Conservation (phyloP, 2,888 invertebrate genomes). For the Tinea pellionella region DNA sequence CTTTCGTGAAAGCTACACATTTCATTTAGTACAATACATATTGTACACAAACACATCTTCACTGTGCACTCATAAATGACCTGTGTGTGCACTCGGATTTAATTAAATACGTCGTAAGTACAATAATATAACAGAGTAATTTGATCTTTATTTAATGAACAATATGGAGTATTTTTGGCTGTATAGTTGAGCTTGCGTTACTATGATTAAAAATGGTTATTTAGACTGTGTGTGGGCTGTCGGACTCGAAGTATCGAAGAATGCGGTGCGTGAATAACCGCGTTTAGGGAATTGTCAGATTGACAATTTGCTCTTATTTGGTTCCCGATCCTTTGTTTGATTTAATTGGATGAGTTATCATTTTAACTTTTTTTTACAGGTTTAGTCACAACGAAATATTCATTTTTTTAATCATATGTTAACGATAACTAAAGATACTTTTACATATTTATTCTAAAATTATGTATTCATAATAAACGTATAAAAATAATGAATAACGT, state of each 20-base stretch:
- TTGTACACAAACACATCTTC: constrained; percentile 56
- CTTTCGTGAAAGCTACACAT: constrained; percentile 66
- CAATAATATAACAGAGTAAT: constrained; percentile 17
- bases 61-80: constrained; percentile 49
- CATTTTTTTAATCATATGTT: background rate
- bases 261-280: constrained; percentile 65
- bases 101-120: constrained; percentile 25
- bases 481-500: background rate
- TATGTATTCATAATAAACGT: background rate
- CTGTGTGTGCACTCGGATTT: constrained; percentile 37
- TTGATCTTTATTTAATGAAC: constrained; percentile 20
- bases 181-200: constrained; percentile 33
- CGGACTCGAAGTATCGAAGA: constrained; percentile 53
- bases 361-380: background rate
- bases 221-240: constrained; percentile 36
- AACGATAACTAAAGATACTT: no score
- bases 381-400: background rate
- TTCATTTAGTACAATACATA: constrained; percentile 65
- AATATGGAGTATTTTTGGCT: constrained; percentile 22
- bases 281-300: constrained; percentile 63
- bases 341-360: constrained; percentile 22
- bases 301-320: constrained; percentile 54
- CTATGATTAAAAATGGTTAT: background rate
- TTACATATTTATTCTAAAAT: background rate
- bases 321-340: constrained; percentile 19